Conservation (phyloP, 2,113 vertebrate species). For the Ivindomyrus marchei region DNA sequence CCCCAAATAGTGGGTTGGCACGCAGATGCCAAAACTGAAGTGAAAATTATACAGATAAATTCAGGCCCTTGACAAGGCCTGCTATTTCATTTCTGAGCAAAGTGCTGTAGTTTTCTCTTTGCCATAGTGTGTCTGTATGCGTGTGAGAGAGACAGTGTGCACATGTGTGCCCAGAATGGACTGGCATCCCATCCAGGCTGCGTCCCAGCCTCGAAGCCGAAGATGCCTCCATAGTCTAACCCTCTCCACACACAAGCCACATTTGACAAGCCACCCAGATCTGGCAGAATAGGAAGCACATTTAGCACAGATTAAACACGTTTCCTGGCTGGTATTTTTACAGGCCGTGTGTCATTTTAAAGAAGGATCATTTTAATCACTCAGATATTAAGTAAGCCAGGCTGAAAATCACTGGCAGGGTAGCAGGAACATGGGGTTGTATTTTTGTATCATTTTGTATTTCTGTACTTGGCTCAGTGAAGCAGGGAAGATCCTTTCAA, state of each 20-base stretch:
- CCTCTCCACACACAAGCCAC: background rate
- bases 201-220: background rate
- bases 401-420: constrained; percentile 11
- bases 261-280: background rate
- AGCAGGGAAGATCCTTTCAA: background rate
- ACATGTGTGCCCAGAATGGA: background rate
- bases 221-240: background rate
- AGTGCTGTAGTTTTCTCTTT: background rate
- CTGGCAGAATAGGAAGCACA: background rate
- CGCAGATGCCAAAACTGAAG: background rate
- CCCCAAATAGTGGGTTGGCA: background rate
- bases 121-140: background rate
- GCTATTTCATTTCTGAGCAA: background rate
- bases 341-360: constrained; percentile 9
- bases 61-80: background rate
- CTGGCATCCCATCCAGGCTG: background rate
- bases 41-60: background rate
- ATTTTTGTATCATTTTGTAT: background rate
- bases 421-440: background rate
- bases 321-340: constrained; percentile 18
- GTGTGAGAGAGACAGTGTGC: background rate
- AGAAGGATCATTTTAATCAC: constrained; percentile 13
- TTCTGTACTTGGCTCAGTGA: background rate
- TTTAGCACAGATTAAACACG: constrained; percentile 10
- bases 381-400: background rate